Conservation (phyloP, 2,888 invertebrate species). For the Epistrophe grossulariae region DNA sequence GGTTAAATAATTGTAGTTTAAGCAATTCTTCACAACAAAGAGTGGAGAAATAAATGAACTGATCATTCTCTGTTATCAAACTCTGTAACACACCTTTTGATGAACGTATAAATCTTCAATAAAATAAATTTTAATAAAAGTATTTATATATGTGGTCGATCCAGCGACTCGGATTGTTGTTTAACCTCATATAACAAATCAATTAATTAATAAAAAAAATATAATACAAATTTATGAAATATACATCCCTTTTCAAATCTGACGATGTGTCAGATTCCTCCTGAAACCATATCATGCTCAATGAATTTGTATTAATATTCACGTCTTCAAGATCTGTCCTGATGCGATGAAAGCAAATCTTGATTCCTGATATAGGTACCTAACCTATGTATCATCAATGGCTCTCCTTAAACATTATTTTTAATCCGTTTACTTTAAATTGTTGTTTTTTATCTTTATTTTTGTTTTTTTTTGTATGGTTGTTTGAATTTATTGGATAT, state of each 20-base stretch:
- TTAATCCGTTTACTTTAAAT: conserved; percentile 33
- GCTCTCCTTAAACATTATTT: conserved; percentile 28
- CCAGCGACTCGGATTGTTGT: neutral
- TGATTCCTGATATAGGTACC: conserved; percentile 6
- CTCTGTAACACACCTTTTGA: too few species aligned
- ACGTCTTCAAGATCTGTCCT: conserved; percentile 5
- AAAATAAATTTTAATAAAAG: too few species aligned
- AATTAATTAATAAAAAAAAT: conserved; percentile 56
- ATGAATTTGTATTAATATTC: conserved; percentile 9
- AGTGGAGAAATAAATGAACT: too few species aligned
- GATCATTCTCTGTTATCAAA: too few species aligned
- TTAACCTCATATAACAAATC: conserved; percentile 59
- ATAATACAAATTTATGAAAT: conserved; percentile 3
- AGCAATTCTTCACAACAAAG: too few species aligned
- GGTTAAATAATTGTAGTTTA: too few species aligned
- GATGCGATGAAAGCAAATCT: neutral
- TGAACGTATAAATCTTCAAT: too few species aligned
- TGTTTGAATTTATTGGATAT: conserved; percentile 49
- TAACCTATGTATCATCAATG: neutral
- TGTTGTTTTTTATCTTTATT: neutral
- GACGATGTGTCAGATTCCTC: conserved; percentile 69
- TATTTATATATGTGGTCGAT: neutral
- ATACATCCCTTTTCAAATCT: conserved; percentile 2
- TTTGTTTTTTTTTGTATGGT: conserved; percentile 32
- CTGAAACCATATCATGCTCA: conserved; percentile 26